A percentile compares a stretch with the other conserved stretches of the same genome.
Conservation (phyloP, 2,113 vertebrate genomes). For the Platanista minor region DNA sequence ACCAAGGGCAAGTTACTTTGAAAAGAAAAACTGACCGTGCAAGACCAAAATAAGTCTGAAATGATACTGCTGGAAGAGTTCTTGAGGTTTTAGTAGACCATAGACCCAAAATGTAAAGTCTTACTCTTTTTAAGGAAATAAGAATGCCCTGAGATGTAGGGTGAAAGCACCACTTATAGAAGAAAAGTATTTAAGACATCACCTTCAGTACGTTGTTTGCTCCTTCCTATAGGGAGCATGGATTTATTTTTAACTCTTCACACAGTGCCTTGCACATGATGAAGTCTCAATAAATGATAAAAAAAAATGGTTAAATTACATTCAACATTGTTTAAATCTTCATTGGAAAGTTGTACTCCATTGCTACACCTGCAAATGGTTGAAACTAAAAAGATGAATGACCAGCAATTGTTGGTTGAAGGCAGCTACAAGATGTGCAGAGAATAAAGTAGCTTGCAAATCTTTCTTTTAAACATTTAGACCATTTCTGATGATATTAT, state of each 20-base stretch:
- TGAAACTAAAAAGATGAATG: not conserved
- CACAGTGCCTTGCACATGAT: not conserved
- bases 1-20: constrained; percentile 34
- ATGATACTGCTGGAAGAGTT: constrained; percentile 38
- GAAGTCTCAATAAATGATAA: not conserved
- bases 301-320: not conserved
- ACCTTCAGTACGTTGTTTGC: not conserved
- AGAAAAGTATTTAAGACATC: not conserved
- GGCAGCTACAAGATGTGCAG: not conserved
- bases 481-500: not conserved
- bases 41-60: constrained; percentile 51
- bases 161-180: not conserved
- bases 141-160: not conserved
- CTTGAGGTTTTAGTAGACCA: not conserved
- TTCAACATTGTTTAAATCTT: not conserved
- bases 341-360: not conserved
- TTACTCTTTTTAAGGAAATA: not conserved
- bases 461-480: not conserved
- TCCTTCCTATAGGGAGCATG: not conserved
- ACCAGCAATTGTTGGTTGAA: not conserved
- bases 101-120: not conserved
- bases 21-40: constrained; percentile 34
- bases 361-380: not conserved
- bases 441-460: not conserved
- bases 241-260: not conserved